Conservation (phyloP, 2,113 vertebrate genomes). For the Physeter macrocephalus region DNA sequence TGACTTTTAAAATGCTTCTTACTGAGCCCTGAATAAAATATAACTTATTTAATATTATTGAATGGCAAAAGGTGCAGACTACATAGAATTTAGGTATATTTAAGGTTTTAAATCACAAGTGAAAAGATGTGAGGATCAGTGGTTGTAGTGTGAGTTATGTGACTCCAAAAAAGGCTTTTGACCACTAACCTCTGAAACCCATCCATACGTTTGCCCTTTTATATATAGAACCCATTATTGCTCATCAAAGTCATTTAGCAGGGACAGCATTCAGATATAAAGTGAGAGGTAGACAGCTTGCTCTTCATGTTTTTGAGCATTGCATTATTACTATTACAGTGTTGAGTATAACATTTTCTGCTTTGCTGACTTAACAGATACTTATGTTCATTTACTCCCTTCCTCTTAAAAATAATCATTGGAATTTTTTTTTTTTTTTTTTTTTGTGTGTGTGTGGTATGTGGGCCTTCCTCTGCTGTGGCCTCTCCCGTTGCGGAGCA, state of each 20-base stretch:
- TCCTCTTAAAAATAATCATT: slow-evolving; percentile 14
- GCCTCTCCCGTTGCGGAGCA: too few relatives aligned
- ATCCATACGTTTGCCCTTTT: not conserved
- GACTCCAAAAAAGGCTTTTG: not conserved
- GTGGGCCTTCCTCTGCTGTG: too few relatives aligned
- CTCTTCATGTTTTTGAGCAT: not conserved
- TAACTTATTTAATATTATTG: not conserved
- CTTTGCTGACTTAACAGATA: slow-evolving; percentile 15
- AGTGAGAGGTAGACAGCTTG: not conserved
- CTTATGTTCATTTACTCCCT: not conserved
- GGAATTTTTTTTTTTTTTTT: too few relatives aligned
- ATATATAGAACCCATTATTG: not conserved
- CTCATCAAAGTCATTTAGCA: not conserved
- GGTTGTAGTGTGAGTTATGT: not conserved
- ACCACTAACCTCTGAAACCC: not conserved
- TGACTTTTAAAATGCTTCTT: slow-evolving; percentile 24
- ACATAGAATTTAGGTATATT: not conserved
- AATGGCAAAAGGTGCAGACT: not conserved
- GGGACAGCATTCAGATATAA: not conserved
- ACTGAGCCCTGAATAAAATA: not conserved
- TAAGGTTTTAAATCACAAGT: slow-evolving; percentile 18
- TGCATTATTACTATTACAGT: not conserved
- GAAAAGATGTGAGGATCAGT: not conserved
- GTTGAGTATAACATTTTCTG: not conserved
- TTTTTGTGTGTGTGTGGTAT: too few relatives aligned